Conservation (phyloP, 2,797 vertebrate species). For the Ctenopoma multispine region DNA sequence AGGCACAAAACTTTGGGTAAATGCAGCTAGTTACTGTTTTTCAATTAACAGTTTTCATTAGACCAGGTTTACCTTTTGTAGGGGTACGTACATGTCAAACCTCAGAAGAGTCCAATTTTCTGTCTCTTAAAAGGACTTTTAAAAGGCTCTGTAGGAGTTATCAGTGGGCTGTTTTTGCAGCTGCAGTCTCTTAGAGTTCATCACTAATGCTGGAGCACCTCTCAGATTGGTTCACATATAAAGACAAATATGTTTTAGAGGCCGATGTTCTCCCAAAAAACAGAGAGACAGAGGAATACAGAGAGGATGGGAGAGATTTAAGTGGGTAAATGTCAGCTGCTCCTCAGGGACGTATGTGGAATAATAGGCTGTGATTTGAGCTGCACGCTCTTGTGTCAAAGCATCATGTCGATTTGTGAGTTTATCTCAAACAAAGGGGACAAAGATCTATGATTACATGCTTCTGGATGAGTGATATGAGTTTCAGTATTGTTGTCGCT, state of each 20-base stretch:
- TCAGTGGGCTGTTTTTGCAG: conserved; percentile 38
- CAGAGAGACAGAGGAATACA: conserved; percentile 1
- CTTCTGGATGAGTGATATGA: conserved; percentile 14
- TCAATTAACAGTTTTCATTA: too few species aligned
- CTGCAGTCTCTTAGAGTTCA: conserved; percentile 41
- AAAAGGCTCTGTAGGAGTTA: conserved; percentile 22
- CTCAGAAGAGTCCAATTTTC: conserved; percentile 28
- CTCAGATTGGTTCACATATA: conserved; percentile 23
- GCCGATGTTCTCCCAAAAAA: conserved; percentile 29
- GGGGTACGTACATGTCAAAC: conserved; percentile 7
- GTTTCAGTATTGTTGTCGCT: not conserved
- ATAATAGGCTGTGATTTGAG: conserved; percentile 54
- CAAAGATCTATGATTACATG: conserved; percentile 38
- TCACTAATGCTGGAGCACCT: conserved; percentile 14
- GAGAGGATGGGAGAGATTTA: conserved; percentile 46
- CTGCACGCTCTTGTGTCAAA: conserved; percentile 47
- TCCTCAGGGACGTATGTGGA: conserved; percentile 49
- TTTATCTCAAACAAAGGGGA: conserved; percentile 50
- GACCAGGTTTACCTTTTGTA: conserved; percentile 55
- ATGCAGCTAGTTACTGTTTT: conserved; percentile 41
- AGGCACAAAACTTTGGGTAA: conserved; percentile 45
- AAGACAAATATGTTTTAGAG: conserved; percentile 22
- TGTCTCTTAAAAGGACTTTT: conserved; percentile 24
- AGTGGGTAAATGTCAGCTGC: conserved; percentile 69
- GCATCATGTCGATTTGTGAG: conserved; percentile 44